These are phyloP conservation scores for Ramphastos sulfuratus DNA, from an alignment of 2,113 vertebrate species.

Conservation along the genomic window DNA sequence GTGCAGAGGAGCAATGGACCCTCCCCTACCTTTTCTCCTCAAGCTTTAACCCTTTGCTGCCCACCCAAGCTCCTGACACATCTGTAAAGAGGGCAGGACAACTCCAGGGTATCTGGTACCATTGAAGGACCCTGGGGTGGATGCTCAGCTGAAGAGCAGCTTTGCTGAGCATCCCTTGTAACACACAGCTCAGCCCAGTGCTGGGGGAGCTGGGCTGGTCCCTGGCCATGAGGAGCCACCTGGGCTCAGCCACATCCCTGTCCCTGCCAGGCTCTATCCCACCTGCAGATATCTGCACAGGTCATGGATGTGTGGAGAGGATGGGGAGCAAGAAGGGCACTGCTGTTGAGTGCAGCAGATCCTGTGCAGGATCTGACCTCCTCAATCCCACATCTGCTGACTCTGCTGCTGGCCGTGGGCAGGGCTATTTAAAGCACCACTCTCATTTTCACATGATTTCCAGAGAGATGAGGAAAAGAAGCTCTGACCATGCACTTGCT, in stretches of 20 bases:
- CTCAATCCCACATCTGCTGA: neutral
- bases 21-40: neutral
- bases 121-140: neutral
- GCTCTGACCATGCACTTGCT: neutral
- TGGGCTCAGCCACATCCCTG: neutral
- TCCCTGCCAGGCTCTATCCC: neutral
- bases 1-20: neutral
- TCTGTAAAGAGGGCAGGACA: neutral
- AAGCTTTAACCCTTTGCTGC: neutral
- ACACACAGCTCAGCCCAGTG: neutral
- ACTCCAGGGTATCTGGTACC: accelerated
- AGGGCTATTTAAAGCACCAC: neutral
- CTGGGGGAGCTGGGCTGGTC: neutral
- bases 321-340: neutral
- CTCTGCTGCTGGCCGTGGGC: neutral
- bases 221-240: neutral
- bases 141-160: neutral
- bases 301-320: neutral
- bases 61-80: neutral
- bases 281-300: neutral
- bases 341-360: neutral
- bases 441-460: constrained; percentile 34
- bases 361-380: neutral
- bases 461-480: neutral
- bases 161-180: accelerated